A percentile compares a stretch with the other conserved stretches of the same genome.
Evolutionary conservation across 2,888 invertebrate genomes (phyloP).

Genomic region (Sphaerophoria rueppellii): DNA sequence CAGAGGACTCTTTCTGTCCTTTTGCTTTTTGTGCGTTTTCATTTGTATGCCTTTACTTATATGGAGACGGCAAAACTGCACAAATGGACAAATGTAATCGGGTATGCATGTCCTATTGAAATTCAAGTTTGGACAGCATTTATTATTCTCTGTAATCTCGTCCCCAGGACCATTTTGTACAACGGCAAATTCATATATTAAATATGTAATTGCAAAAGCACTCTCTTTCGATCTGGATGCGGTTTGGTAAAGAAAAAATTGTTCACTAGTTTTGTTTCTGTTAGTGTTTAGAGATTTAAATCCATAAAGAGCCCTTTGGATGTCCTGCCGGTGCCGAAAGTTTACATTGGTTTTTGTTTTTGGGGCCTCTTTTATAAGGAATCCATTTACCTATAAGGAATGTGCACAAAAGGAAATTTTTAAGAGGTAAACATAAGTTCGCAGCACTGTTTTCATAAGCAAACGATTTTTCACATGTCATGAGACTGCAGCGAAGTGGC

Average conservation of each 20-base stretch:
- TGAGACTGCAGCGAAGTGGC: no score
- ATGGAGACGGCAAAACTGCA: conserved; percentile 41
- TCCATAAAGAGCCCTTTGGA: no score
- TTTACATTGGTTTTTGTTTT: no score
- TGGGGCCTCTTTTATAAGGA: no score
- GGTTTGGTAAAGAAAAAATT: conserved; percentile 13
- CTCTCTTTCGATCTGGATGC: conserved; percentile 45
- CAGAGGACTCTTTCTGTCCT: background rate
- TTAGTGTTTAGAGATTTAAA: no score
- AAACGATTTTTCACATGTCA: no score
- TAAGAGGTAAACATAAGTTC: no score
- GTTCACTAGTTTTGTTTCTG: no score
- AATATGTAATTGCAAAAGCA: conserved; percentile 75
- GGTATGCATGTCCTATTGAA: conserved; percentile 74
- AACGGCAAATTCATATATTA: conserved; percentile 76
- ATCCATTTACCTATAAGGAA: no score
- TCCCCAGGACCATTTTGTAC: conserved; percentile 74
- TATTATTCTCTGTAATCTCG: conserved; percentile 77
- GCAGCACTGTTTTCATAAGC: no score
- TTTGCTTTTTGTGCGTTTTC: conserved; percentile 68
- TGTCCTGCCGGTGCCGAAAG: no score
- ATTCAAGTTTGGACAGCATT: conserved; percentile 76
- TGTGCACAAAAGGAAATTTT: no score
- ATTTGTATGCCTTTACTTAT: background rate
- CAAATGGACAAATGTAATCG: conserved; percentile 62